Evolutionary conservation across 2,888 invertebrate genomes (phyloP).

Genomic region (Folsomia candida): DNA sequence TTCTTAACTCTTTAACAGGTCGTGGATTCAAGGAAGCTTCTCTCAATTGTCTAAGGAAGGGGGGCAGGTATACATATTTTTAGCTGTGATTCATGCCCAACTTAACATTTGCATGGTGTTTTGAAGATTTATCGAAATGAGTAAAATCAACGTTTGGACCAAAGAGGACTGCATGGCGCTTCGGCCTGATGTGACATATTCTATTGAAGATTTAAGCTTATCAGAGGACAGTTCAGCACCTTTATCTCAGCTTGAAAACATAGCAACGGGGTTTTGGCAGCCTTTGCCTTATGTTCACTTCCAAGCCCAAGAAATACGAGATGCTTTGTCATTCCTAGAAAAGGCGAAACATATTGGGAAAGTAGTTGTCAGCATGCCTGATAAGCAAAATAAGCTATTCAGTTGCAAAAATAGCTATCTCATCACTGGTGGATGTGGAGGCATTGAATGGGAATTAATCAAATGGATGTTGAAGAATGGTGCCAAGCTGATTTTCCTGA

Average conservation of each 20-base stretch:
- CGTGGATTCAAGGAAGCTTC: no score
- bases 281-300: slow-evolving; percentile 19
- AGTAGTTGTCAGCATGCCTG: slow-evolving; percentile 25
- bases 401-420: slow-evolving; percentile 12
- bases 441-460: slow-evolving; percentile 21
- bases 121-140: no score
- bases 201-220: neutral
- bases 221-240: neutral
- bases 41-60: neutral
- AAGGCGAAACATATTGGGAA: no score
- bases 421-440: no score
- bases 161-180: neutral
- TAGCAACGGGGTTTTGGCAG: neutral
- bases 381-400: slow-evolving; percentile 15
- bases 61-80: slow-evolving; percentile 3
- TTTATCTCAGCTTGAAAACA: neutral
- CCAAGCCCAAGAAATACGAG: slow-evolving; percentile 6
- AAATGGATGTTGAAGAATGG: slow-evolving; percentile 21
- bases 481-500: slow-evolving; percentile 12
- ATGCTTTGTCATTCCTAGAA: slow-evolving; percentile 20
- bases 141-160: slow-evolving; percentile 6
- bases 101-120: no score
- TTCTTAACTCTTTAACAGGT: no score
- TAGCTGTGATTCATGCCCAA: no score
- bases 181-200: neutral